Conservation (phyloP, 1,140 invertebrate genomes). For the Atta colombica region DNA sequence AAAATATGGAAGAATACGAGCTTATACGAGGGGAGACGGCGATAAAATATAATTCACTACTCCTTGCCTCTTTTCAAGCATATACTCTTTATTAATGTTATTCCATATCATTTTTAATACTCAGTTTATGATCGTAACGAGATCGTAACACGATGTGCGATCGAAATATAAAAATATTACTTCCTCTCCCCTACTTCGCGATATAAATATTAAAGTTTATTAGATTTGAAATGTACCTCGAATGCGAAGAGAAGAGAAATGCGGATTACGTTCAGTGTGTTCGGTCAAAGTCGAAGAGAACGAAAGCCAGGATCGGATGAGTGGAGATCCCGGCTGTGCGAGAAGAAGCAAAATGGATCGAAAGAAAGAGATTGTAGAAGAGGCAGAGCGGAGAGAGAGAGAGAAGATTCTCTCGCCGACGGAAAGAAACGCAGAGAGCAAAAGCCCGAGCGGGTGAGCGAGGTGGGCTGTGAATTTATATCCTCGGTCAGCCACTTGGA, state of each 20-base stretch:
- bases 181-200: not conserved
- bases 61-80: not conserved
- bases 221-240: not conserved
- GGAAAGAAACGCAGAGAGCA: constrained; percentile 65
- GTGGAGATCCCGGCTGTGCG: not conserved
- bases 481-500: constrained; percentile 85
- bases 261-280: constrained; percentile 11
- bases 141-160: not conserved
- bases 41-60: not conserved
- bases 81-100: not conserved
- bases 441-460: constrained; percentile 70
- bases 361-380: constrained; percentile 72
- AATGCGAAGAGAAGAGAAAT: constrained; percentile 3
- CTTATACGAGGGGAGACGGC: not conserved
- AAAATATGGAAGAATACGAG: not conserved
- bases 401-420: constrained; percentile 21
- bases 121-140: not conserved
- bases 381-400: constrained; percentile 72
- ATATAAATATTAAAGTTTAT: constrained; percentile 19
- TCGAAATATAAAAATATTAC: not conserved
- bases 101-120: constrained; percentile 11
- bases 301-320: constrained; percentile 43
- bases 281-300: constrained; percentile 45
- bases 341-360: constrained; percentile 58
- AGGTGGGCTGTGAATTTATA: constrained; percentile 86